Evolutionary conservation across 2,888 invertebrate genomes (phyloP).

Genomic region (Aromia moschata): DNA sequence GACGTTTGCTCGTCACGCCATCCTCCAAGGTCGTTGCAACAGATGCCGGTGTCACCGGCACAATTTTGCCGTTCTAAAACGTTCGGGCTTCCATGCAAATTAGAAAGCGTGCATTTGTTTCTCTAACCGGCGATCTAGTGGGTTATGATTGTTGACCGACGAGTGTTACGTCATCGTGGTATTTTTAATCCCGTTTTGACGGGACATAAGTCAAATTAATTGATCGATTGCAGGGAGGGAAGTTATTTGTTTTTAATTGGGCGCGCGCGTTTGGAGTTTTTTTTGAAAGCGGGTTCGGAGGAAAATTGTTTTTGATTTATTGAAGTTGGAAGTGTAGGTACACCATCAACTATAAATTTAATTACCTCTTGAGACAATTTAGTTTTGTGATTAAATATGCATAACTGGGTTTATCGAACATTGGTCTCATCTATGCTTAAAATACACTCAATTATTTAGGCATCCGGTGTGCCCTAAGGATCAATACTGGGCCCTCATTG

Average conservation of each 20-base stretch:
- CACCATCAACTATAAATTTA: too few species aligned
- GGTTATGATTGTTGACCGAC: not conserved
- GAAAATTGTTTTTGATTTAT: not conserved
- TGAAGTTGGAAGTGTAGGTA: too few species aligned
- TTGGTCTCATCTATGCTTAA: too few species aligned
- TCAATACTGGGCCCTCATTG: too few species aligned
- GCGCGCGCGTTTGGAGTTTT: not conserved
- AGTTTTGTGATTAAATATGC: too few species aligned
- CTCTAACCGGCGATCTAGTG: not conserved
- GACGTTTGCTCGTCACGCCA: constrained; percentile 14
- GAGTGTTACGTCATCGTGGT: not conserved
- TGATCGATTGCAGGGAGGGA: not conserved
- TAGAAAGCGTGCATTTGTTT: not conserved
- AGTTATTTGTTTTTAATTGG: not conserved
- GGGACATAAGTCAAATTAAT: not conserved
- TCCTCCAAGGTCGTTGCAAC: constrained; percentile 21
- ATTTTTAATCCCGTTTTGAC: not conserved
- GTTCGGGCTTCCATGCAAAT: not conserved
- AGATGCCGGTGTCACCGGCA: constrained; percentile 13
- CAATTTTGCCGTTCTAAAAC: not conserved
- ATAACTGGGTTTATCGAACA: too few species aligned
- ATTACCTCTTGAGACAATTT: too few species aligned
- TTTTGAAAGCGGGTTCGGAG: not conserved
- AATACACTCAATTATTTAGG: too few species aligned
- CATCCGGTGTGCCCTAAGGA: too few species aligned